Percentiles rank a stretch among this genome's conserved stretches.
phyloP scores from a whole-genome alignment of 2,888 invertebrate species.

The Andrena flavipes region DNA sequence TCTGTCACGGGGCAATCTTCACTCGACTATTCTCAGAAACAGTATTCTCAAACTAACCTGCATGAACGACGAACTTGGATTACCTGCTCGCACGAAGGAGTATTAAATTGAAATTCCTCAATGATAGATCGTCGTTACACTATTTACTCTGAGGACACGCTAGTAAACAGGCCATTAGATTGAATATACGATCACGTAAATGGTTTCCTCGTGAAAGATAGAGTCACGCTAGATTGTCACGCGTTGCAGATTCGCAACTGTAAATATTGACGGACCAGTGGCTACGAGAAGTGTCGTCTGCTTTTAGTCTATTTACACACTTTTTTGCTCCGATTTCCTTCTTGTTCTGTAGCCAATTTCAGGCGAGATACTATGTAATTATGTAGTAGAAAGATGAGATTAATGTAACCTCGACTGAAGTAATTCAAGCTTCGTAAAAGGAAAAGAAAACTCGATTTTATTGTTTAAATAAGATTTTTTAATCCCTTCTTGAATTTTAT shows the following conservation, averaged over 20 bases:
- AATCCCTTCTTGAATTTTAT: too few species aligned
- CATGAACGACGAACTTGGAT: not conserved
- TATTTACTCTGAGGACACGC: conserved; percentile 8
- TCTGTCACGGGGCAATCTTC: conserved; percentile 9
- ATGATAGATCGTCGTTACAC: not conserved
- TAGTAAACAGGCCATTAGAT: conserved; percentile 30
- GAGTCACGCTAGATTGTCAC: conserved; percentile 30
- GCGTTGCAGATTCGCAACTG: conserved; percentile 35
- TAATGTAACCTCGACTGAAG: too few species aligned
- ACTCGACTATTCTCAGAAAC: not conserved
- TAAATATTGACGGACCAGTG: conserved; percentile 40
- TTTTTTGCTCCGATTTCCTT: not conserved
- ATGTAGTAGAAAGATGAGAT: not conserved
- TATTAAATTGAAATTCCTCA: not conserved
- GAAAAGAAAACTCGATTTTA: too few species aligned
- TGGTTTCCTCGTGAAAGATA: conserved; percentile 36
- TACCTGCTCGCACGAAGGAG: too few species aligned
- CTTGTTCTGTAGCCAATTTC: not conserved
- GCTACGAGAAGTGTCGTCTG: not conserved
- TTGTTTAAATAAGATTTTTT: too few species aligned
- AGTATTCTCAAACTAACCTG: conserved; percentile 42
- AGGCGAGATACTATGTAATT: not conserved
- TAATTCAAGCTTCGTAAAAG: too few species aligned
- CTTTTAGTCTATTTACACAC: not conserved
- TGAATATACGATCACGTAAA: conserved; percentile 29